These are phyloP conservation scores for Apteryx owenii DNA, from an alignment of 2,113 vertebrate species.

Conservation along the genomic window DNA sequence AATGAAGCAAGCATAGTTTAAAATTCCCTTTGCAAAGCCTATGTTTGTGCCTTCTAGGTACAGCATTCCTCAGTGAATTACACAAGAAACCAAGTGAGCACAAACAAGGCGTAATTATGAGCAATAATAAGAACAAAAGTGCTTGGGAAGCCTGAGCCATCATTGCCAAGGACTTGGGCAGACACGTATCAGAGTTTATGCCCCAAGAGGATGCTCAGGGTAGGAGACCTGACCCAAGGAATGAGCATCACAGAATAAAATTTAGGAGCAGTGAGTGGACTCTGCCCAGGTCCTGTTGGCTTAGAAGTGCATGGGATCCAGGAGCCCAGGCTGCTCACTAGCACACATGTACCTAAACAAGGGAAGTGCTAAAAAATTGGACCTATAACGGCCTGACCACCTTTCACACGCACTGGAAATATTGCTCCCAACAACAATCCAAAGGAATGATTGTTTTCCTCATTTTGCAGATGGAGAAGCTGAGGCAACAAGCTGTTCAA, in stretches of 20 bases:
- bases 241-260: background rate
- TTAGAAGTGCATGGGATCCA: background rate
- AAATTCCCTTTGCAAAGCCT: background rate
- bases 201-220: background rate
- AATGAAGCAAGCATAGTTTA: background rate
- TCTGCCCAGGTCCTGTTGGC: background rate
- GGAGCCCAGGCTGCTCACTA: background rate
- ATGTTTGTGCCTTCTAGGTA: background rate
- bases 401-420: background rate
- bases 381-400: background rate
- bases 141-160: background rate
- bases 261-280: background rate
- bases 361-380: background rate
- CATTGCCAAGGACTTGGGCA: background rate
- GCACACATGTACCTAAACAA: background rate
- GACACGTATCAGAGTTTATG: background rate
- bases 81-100: background rate
- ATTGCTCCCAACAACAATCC: background rate
- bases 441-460: background rate
- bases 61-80: background rate
- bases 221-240: background rate
- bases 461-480: background rate
- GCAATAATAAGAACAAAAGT: background rate
- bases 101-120: background rate
- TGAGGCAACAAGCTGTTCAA: background rate